phyloP scores from a whole-genome alignment of 2,113 vertebrate genomes.

The Trematocara unimaculatum region DNA sequence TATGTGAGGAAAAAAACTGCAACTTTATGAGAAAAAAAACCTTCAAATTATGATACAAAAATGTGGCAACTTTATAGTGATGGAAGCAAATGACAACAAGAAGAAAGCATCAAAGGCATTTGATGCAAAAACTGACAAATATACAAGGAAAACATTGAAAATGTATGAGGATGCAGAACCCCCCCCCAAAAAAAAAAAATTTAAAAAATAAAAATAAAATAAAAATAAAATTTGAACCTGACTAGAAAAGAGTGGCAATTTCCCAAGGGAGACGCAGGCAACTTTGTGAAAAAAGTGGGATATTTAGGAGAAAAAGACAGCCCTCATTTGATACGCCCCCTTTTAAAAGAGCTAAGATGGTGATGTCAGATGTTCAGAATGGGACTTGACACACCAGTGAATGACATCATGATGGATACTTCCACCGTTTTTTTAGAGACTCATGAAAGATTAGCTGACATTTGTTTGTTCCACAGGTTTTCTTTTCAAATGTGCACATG shows the following conservation, averaged over 20 bases:
- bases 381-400: not conserved
- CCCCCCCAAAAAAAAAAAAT: not conserved
- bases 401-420: not conserved
- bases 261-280: rapidly evolving
- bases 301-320: rapidly evolving
- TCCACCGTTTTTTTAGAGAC: rapidly evolving
- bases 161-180: not conserved
- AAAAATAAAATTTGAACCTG: not conserved
- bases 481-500: not conserved
- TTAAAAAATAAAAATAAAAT: too few relatives aligned
- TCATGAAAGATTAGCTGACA: rapidly evolving
- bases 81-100: not conserved
- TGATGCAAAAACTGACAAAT: not conserved
- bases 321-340: rapidly evolving
- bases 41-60: not conserved
- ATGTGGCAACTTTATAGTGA: not conserved
- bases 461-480: not conserved
- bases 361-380: not conserved
- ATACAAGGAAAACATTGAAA: not conserved
- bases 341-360: not conserved
- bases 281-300: not conserved
- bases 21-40: rapidly evolving
- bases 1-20: not conserved
- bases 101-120: rapidly evolving
- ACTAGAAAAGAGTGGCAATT: not conserved